phyloP scores from a whole-genome alignment of 2,888 invertebrate genomes.

The Halocaridina rubra region DNA sequence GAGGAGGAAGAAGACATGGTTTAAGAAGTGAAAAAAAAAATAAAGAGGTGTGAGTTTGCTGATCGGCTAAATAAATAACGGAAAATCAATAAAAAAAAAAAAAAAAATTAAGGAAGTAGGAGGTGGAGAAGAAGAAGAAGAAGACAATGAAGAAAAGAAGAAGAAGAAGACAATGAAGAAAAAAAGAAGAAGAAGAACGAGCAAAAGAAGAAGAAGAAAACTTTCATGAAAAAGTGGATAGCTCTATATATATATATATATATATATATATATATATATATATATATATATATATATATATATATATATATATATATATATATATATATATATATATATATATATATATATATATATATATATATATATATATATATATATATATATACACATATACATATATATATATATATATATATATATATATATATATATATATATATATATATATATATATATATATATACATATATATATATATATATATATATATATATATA shows the following conservation, averaged over 20 bases:
- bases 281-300: slow-evolving; percentile 11
- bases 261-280: slow-evolving; percentile 13
- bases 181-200: background rate
- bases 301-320: background rate
- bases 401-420: background rate
- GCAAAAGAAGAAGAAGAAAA: background rate
- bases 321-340: background rate
- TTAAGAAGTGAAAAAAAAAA: too few relatives aligned
- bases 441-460: background rate
- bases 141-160: too few relatives aligned
- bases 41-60: too few relatives aligned
- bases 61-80: too few relatives aligned
- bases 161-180: too few relatives aligned
- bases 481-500: background rate
- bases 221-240: background rate
- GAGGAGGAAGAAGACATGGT: too few relatives aligned
- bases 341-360: background rate
- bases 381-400: background rate
- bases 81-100: too few relatives aligned
- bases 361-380: background rate
- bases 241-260: too few relatives aligned
- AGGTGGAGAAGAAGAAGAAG: too few relatives aligned
- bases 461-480: background rate
- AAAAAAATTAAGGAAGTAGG: too few relatives aligned
- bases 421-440: background rate